These are phyloP conservation scores for Puntigrus tetrazona DNA, from an alignment of 2,113 vertebrate species.

Conservation along the genomic window DNA sequence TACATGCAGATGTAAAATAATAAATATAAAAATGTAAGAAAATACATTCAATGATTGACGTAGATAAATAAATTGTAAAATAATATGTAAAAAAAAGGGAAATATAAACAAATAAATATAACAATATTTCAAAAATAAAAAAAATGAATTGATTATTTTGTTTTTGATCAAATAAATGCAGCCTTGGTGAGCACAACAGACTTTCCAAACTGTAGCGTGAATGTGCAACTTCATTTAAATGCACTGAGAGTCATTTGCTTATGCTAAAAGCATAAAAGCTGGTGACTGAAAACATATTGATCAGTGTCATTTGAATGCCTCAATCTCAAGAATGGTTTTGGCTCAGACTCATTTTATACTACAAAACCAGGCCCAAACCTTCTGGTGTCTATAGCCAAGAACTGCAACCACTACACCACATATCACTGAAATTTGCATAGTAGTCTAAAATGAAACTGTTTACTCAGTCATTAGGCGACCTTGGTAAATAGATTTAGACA, in stretches of 20 bases:
- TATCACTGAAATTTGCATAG: not conserved
- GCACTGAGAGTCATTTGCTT: not conserved
- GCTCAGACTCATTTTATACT: not conserved
- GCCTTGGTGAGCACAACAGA: not conserved
- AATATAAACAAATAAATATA: too few relatives aligned
- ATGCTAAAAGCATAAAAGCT: not conserved
- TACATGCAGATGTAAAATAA: too few relatives aligned
- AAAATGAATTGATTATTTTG: too few relatives aligned
- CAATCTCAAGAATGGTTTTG: not conserved
- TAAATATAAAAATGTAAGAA: too few relatives aligned
- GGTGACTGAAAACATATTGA: not conserved
- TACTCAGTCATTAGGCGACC: conserved; percentile 9
- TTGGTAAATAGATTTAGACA: conserved; percentile 19
- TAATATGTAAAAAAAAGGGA: not conserved
- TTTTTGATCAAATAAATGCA: not conserved
- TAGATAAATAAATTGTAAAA: not conserved
- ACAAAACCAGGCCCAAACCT: not conserved
- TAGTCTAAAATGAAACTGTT: not conserved
- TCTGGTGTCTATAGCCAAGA: not conserved
- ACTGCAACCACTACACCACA: not conserved
- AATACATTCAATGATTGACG: too few relatives aligned
- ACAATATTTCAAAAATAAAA: too few relatives aligned
- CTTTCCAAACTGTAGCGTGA: not conserved
- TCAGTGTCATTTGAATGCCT: not conserved
- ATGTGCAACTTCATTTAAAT: not conserved